A percentile compares a stretch with the other conserved stretches of the same genome.
phyloP scores from a whole-genome alignment of 2,888 invertebrate species.

The Caenorhabditis sinica region DNA sequence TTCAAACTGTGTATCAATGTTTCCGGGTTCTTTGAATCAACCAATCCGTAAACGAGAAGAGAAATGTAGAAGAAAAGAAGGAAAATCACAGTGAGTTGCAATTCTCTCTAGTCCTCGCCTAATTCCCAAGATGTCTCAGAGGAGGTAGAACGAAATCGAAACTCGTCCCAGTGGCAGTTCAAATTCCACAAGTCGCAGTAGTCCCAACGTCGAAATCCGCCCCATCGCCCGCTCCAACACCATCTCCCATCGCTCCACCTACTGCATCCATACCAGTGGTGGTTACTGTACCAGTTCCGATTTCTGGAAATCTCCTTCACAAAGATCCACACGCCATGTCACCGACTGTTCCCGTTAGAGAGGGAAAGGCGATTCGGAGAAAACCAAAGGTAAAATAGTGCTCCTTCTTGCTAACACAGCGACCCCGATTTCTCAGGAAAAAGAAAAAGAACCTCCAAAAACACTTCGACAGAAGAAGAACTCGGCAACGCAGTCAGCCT shows the following conservation, averaged over 20 bases:
- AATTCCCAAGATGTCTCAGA: conserved; percentile 2
- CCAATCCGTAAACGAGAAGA: conserved; percentile 2
- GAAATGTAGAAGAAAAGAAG: conserved; percentile 3
- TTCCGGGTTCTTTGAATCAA: not conserved
- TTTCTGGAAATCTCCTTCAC: not conserved
- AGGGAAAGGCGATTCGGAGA: not conserved
- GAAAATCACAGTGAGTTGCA: conserved; percentile 9
- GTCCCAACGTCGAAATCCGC: not conserved
- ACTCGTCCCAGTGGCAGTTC: not conserved
- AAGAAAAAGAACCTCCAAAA: not conserved
- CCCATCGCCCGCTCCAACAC: not conserved
- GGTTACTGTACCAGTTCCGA: not conserved
- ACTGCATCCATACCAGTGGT: not conserved
- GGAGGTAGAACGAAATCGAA: not conserved
- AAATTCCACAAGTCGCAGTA: not conserved
- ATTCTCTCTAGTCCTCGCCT: no score
- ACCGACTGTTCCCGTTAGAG: not conserved
- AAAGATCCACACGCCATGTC: not conserved
- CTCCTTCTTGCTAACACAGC: no score
- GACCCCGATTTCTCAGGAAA: no score
- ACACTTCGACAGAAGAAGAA: conserved; percentile 7
- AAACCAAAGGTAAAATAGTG: not conserved
- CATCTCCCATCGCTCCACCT: not conserved
- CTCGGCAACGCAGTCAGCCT: not conserved
- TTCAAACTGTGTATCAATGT: not conserved